Evolutionary conservation across 1,140 invertebrate species (phyloP).

Genomic region (Belonocnema kinseyi): DNA sequence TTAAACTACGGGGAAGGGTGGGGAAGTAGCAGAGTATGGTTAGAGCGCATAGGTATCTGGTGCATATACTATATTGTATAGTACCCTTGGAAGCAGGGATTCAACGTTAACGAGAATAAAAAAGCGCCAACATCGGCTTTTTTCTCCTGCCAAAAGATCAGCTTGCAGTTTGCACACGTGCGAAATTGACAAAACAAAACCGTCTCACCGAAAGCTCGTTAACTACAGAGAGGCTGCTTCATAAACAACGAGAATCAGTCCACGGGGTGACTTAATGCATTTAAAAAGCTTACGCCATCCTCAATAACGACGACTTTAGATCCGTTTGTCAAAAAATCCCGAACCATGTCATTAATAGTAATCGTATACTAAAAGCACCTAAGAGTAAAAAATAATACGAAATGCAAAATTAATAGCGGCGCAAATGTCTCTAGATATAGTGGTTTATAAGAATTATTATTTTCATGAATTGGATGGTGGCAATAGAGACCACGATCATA

Average conservation of each 20-base stretch:
- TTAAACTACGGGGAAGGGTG: background rate
- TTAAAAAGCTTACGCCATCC: background rate
- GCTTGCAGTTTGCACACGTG: conserved; percentile 37
- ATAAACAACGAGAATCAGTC: conserved; percentile 27
- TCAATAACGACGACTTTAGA: background rate
- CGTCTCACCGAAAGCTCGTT: conserved; percentile 55
- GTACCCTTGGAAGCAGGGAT: background rate
- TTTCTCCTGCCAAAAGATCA: conserved; percentile 27
- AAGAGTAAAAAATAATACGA: no score
- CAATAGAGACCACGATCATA: no score
- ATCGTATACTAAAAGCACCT: no score
- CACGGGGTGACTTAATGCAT: background rate
- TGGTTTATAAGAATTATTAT: no score
- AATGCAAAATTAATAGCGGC: no score
- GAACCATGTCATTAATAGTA: background rate
- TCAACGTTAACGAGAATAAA: conserved; percentile 18
- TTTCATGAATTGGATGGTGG: no score
- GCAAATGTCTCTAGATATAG: no score
- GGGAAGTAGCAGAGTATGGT: background rate
- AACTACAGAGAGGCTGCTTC: conserved; percentile 37
- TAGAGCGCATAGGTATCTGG: background rate
- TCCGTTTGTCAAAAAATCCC: background rate
- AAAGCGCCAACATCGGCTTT: background rate
- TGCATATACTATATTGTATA: background rate
- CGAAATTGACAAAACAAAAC: conserved; percentile 53